Percentiles rank a stretch among this genome's conserved stretches.
Conservation (phyloP, 2,888 invertebrate species). For the Amblyteles armatorius region DNA sequence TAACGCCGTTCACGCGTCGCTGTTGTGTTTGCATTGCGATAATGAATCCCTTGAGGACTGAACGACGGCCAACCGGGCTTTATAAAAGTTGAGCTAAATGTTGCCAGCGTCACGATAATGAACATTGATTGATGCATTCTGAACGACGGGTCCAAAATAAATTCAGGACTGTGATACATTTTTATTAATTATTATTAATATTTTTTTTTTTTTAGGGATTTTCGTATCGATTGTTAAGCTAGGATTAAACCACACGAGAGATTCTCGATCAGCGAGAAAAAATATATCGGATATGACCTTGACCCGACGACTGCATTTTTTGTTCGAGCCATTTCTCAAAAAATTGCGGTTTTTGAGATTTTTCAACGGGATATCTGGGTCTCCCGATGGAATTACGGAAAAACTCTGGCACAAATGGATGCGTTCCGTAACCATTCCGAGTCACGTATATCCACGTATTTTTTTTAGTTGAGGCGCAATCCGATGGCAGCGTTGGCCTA, state of each 20-base stretch:
- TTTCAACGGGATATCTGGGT: too few species aligned
- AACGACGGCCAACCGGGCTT: background rate
- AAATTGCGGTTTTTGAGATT: background rate
- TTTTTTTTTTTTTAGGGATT: background rate
- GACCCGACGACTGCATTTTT: background rate
- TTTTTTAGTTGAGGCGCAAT: background rate
- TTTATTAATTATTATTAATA: background rate
- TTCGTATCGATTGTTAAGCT: background rate
- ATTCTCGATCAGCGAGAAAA: background rate
- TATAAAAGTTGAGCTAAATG: background rate
- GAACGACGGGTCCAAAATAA: slow-evolving; percentile 2
- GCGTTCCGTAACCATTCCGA: background rate
- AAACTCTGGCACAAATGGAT: background rate
- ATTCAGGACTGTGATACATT: slow-evolving; percentile 1
- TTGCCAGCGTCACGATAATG: background rate
- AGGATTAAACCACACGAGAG: background rate
- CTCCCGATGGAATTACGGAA: too few species aligned
- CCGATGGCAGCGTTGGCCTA: background rate
- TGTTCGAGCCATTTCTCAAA: background rate
- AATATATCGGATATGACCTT: background rate
- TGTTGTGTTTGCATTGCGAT: background rate
- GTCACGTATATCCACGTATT: background rate
- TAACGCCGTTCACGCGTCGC: background rate
- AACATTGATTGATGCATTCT: background rate
- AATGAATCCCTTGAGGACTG: background rate